Evolutionary conservation across 2,797 vertebrate genomes (phyloP), one percentile per base, ranked within the genome.

Genomic region (Agapornis canus): DNA sequence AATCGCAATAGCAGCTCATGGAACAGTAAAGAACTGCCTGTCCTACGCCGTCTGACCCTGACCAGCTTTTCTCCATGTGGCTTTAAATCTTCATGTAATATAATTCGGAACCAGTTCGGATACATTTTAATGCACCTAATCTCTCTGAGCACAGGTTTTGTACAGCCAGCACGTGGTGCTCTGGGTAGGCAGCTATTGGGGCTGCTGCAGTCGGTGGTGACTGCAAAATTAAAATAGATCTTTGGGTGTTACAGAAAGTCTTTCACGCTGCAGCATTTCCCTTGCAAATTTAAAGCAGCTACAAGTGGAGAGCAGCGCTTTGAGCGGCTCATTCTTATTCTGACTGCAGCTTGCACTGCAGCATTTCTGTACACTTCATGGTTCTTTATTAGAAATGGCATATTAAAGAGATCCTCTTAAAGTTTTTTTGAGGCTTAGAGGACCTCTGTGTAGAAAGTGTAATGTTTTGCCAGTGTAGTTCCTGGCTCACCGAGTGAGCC

Each of bases 61-160:
- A 96, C 94, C 89, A 94, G 89, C 91, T 92, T 93, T 95, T 92
- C 65, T 96, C 70, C 89, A 94, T 43, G 37, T 97, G 95, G 90
- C 93, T 96, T 97, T 95, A 96, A 97, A 97, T 97, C 96, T 97
- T 96, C 68, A 40, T 97, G 92, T 97, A 94, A 84, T 92, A 37
- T 95, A 96, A 95, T 97, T 97, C 89, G 32, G 91, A 92, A 88
- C 83, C 71, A 84, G 78, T 96, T 97, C 91, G 92, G 96, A 95
- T 97, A 94, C 94, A 97, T 97, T 97, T 97, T 97, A 97, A 97
- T 96, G 94, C 79, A 92, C 65, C 86, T 96, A 95, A 97, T 97
- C 97, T 97, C 94, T 90, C 84, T 40, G 89, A 95, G 95, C 90
- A 48, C 64, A 69, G 90, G 91, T 94, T 96, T 96, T 89, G 85